Conservation (phyloP, 2,888 invertebrate species). For the Lasioglossum leucozonium region DNA sequence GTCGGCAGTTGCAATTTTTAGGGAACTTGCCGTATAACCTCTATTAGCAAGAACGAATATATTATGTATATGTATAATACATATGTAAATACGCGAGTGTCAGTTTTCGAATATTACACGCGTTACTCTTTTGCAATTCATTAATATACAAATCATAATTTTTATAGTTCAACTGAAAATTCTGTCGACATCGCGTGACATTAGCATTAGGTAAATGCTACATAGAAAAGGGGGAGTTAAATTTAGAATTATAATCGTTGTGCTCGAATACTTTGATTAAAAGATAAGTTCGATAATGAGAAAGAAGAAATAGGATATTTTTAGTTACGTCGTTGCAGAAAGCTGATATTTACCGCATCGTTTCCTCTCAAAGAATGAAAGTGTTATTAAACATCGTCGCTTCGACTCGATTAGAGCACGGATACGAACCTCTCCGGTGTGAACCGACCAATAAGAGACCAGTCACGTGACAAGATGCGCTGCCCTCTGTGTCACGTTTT, state of each 20-base stretch:
- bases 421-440: not conserved
- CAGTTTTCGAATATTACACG: no score
- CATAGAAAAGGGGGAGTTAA: not conserved
- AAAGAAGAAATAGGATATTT: not conserved
- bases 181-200: not conserved
- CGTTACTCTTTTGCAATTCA: no score
- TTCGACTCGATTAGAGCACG: not conserved
- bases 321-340: not conserved
- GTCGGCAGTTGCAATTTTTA: not conserved
- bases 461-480: not conserved
- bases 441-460: not conserved
- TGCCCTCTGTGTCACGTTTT: constrained; percentile 1
- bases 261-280: not conserved
- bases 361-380: not conserved
- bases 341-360: not conserved
- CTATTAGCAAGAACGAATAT: not conserved
- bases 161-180: not conserved
- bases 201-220: not conserved
- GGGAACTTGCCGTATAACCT: not conserved
- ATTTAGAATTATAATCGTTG: not conserved
- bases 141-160: not conserved
- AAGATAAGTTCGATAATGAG: not conserved
- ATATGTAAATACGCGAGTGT: no score
- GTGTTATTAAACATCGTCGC: not conserved
- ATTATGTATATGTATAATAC: no score